A percentile compares a stretch with the other conserved stretches of the same genome.
These are phyloP conservation scores for Sinhomidia bicolor DNA, from an alignment of 2,888 invertebrate species.

Conservation along the genomic window DNA sequence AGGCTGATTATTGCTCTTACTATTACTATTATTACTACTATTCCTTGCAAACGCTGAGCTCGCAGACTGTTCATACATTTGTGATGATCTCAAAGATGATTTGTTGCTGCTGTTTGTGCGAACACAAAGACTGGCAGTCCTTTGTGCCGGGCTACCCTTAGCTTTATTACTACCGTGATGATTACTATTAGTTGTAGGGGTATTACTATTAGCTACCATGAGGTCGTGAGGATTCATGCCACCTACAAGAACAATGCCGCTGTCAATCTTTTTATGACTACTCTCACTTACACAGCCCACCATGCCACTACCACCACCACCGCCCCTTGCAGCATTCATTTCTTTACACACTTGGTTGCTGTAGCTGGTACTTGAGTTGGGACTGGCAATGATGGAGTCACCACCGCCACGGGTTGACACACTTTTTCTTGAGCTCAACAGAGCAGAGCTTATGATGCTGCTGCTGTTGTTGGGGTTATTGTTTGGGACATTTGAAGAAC, in stretches of 20 bases:
- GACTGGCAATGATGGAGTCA: conserved; percentile 53
- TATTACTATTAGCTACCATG: conserved; percentile 21
- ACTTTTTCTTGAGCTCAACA: conserved; percentile 60
- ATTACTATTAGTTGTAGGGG: conserved; percentile 16
- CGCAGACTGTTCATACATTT: conserved; percentile 61
- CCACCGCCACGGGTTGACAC: conserved; percentile 65
- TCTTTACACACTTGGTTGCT: background rate
- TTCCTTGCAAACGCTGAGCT: conserved; percentile 63
- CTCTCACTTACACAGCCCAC: conserved; percentile 51
- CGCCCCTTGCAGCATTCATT: conserved; percentile 25
- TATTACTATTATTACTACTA: conserved; percentile 39
- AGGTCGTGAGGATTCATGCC: conserved; percentile 47
- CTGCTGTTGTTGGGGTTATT: too few species aligned
- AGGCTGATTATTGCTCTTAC: conserved; percentile 23
- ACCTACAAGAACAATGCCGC: conserved; percentile 1
- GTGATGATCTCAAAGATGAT: conserved; percentile 60
- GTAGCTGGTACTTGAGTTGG: conserved; percentile 6
- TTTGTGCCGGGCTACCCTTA: conserved; percentile 72
- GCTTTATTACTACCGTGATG: conserved; percentile 37
- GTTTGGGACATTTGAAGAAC: conserved; percentile 57
- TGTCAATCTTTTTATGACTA: conserved; percentile 46
- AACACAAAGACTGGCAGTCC: conserved; percentile 77
- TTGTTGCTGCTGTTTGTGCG: conserved; percentile 57
- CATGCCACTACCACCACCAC: background rate
- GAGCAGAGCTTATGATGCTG: background rate